Percentiles rank a stretch among this genome's conserved stretches.
phyloP scores from a whole-genome alignment of 2,888 invertebrate species.

The Alloplasta piceator region DNA sequence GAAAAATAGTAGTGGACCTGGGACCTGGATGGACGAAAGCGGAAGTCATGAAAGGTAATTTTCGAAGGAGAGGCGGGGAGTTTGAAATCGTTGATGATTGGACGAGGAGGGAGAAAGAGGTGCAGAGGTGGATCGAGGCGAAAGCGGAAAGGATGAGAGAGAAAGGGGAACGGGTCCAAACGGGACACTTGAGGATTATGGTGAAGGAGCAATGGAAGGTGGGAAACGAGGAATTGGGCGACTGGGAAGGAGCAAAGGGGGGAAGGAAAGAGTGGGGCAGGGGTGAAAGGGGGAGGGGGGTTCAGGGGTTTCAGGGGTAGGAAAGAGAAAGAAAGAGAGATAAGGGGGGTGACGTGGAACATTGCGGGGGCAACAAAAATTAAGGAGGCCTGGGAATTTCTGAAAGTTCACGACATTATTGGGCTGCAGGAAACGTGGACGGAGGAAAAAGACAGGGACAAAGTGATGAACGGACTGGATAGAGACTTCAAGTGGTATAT shows the following conservation, averaged over 20 bases:
- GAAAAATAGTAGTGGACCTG: background rate
- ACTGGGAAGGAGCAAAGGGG: no score
- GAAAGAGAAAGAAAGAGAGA: background rate
- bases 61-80: background rate
- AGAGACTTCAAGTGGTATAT: constrained; percentile 25
- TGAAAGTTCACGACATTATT: background rate
- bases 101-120: no score
- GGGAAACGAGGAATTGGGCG: background rate
- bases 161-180: no score
- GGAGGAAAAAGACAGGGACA: constrained; percentile 15
- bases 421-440: constrained; percentile 16
- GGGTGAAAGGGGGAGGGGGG: no score
- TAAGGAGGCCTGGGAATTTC: background rate
- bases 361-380: constrained; percentile 17
- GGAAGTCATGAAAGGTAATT: background rate
- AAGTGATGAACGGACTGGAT: background rate
- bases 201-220: background rate
- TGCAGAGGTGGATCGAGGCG: no score
- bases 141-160: no score
- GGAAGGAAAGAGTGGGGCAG: no score
- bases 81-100: no score
- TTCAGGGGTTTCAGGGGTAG: no score
- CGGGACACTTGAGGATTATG: background rate
- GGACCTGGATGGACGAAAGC: constrained; percentile 2
- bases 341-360: constrained; percentile 7